Conservation (phyloP, 2,797 vertebrate genomes). For the Apogon talboti region DNA sequence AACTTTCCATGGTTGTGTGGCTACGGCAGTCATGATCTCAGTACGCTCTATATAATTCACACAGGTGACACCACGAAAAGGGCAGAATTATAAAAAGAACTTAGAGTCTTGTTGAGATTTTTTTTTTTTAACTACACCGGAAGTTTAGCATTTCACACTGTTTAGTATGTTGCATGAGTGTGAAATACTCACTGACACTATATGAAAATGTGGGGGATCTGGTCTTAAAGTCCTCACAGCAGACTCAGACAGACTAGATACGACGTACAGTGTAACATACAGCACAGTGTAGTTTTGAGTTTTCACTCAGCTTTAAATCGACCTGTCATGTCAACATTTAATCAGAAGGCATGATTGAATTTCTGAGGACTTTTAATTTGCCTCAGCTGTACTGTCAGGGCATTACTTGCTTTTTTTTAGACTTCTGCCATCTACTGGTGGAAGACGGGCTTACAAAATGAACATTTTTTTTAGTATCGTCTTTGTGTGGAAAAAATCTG, state of each 20-base stretch:
- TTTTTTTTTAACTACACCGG: too few species aligned
- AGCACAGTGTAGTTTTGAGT: not conserved
- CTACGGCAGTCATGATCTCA: slow-evolving; percentile 29
- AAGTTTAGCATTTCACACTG: too few species aligned
- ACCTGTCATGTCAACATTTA: slow-evolving; percentile 16
- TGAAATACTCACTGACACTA: too few species aligned
- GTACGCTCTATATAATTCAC: slow-evolving; percentile 44
- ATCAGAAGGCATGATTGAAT: not conserved
- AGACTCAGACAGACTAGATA: not conserved
- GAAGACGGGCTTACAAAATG: not conserved
- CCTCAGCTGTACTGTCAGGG: not conserved
- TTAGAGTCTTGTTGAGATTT: not conserved
- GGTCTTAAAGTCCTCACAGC: not conserved
- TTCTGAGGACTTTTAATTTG: slow-evolving; percentile 15
- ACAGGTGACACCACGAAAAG: not conserved
- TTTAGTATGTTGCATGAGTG: too few species aligned
- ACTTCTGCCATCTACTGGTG: slow-evolving; percentile 67
- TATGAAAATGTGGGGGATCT: not conserved
- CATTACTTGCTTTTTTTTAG: not conserved
- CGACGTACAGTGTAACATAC: not conserved
- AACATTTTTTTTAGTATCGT: slow-evolving; percentile 5
- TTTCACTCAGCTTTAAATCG: slow-evolving; percentile 26
- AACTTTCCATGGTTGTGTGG: slow-evolving; percentile 49
- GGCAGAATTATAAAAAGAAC: not conserved
- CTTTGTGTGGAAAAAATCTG: not conserved